phyloP scores from a whole-genome alignment of 2,797 vertebrate genomes.

The Sorex maritimensis region DNA sequence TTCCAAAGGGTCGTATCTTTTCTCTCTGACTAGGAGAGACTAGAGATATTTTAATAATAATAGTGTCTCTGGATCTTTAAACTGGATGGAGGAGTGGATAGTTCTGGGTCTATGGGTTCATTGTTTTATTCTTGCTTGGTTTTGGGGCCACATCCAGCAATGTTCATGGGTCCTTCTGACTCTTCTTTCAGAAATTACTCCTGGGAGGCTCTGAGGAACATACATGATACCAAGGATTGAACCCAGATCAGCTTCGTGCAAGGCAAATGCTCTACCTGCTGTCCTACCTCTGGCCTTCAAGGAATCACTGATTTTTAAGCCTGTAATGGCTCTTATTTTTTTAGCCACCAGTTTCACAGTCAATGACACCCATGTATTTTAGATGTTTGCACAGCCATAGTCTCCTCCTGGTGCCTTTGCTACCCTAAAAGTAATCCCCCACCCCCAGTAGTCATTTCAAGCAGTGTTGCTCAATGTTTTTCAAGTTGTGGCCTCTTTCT shows the following conservation, averaged over 20 bases:
- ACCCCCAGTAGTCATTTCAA: neutral
- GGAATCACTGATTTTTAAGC: neutral
- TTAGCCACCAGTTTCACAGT: neutral
- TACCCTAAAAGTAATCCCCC: neutral
- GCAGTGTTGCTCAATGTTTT: too few relatives aligned
- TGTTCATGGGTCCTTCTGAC: too few relatives aligned
- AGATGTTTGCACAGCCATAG: neutral
- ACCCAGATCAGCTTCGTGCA: too few relatives aligned
- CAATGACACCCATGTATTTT: neutral
- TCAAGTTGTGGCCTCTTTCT: too few relatives aligned
- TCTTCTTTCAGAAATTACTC: too few relatives aligned
- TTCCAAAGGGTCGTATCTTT: neutral
- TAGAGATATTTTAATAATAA: neutral
- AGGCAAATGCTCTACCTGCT: too few relatives aligned
- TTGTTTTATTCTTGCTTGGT: too few relatives aligned
- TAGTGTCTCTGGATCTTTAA: slow-evolving; percentile 12
- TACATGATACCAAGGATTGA: too few relatives aligned
- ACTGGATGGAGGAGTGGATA: neutral
- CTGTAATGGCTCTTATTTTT: slow-evolving; percentile 21
- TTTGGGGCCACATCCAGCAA: too few relatives aligned
- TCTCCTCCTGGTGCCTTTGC: neutral
- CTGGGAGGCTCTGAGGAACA: too few relatives aligned
- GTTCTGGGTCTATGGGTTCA: neutral
- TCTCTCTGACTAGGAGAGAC: neutral
- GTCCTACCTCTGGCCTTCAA: neutral